Base-by-base conservation (phyloP, 2,113 vertebrate species). In the Plecotus auritus region DNA sequence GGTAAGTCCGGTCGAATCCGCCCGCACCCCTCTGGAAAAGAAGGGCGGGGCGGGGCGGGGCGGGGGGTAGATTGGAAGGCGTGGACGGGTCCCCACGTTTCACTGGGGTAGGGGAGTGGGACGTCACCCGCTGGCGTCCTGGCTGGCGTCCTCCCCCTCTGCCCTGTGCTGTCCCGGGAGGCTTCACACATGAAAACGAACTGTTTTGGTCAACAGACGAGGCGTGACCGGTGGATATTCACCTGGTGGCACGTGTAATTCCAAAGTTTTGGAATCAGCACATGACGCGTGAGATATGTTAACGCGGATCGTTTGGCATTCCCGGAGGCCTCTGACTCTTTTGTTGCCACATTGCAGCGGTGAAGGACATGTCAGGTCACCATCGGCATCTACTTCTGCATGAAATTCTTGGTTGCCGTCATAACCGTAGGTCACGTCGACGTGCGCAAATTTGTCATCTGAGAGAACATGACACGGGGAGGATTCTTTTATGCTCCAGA, bases 241-340 rank as follows among this genome's bases (percentile, higher is more conserved):
- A 97, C 97, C 90, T 97, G 97, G 95, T 30, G 96, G 97, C 1
- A 88, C 95, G 7, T 26, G 0, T 20, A 97, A 78, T 4, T 0
- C 0, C 45, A 20, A 2, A 1, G 0, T 0, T 23, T 35, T 37
- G 4, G 0, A 8, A 30, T 0, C 0, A 0, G 0, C 0, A 73
- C 97, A 97, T 3, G 45, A 90, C 0, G 0, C 0, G 16, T 66
- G 0, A 10, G 1, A 0, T 45, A 95, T 0, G 0, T 0, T 0
- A 13, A 96, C 0, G 0, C 0, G 0, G 0, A 0, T 0, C 0
- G 0, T 0, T 4, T 0, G 0, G 20, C 97, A 97, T 18, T 0
- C 28, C 5, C 0, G 0, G 22, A 97, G 90, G 5, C 0, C 0
- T 4, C 0, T 0, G 0, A 91, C 0, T 17, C 0, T 0, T 0